Conservation (phyloP, 2,797 vertebrate species). For the Smutsia gigantea region DNA sequence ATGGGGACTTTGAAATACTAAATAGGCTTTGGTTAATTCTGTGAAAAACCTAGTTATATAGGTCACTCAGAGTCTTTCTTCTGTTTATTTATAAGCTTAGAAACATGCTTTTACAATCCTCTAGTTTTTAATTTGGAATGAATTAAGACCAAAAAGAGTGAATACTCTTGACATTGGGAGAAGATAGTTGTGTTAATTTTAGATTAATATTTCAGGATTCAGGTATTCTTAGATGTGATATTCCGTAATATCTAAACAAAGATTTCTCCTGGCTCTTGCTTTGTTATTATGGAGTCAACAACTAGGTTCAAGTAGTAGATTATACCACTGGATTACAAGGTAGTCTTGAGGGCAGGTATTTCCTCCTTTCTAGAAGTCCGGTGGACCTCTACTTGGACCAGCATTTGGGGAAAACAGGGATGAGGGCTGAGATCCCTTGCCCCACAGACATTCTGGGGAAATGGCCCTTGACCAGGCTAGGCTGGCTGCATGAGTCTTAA, state of each 20-base stretch:
- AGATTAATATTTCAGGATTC: slow-evolving; percentile 11
- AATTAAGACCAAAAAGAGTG: background rate
- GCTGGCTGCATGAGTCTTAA: background rate
- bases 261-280: background rate
- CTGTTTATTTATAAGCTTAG: background rate
- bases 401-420: background rate
- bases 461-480: background rate
- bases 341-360: background rate
- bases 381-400: background rate
- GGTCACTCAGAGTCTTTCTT: background rate
- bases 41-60: slow-evolving; percentile 41
- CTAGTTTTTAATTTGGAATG: background rate
- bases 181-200: slow-evolving; percentile 11
- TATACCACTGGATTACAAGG: background rate
- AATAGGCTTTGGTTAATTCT: slow-evolving; percentile 33
- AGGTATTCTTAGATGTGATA: background rate
- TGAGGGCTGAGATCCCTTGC: background rate
- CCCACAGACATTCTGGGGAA: background rate
- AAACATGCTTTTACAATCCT: background rate
- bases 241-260: background rate
- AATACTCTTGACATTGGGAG: background rate
- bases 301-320: background rate
- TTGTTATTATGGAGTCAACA: background rate
- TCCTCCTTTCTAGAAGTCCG: background rate
- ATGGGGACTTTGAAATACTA: background rate